phyloP scores from a whole-genome alignment of 2,797 vertebrate genomes.

The Takifugu rubripes region DNA sequence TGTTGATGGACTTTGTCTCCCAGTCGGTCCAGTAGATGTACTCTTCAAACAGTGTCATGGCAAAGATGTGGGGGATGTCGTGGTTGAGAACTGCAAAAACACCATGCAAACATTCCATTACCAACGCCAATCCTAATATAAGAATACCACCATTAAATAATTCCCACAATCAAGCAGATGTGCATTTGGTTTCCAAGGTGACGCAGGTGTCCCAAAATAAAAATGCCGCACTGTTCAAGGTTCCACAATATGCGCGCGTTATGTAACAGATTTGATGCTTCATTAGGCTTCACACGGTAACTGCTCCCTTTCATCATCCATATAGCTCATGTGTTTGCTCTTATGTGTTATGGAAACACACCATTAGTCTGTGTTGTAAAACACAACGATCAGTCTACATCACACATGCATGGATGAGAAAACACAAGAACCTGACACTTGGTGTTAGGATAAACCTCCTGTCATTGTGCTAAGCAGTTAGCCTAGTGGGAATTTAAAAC shows the following conservation, averaged over 20 bases:
- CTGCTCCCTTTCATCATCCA: constrained; percentile 31
- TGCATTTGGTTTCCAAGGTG: background rate
- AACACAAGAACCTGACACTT: background rate
- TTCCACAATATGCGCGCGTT: constrained; percentile 44
- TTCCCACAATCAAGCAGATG: background rate
- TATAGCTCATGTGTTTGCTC: constrained; percentile 24
- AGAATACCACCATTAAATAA: too few relatives aligned
- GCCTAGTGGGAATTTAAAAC: background rate
- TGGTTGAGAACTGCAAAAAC: constrained; percentile 52
- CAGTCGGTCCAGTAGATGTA: constrained; percentile 99
- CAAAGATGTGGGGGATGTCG: constrained; percentile 98
- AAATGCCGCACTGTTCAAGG: constrained; percentile 11
- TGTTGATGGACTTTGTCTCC: constrained; percentile 98
- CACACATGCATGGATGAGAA: constrained; percentile 1
- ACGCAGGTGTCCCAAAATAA: constrained; percentile 3
- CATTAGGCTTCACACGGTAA: constrained; percentile 52
- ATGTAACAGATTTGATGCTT: constrained; percentile 33
- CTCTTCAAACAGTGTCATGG: constrained; percentile 96
- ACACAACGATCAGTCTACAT: constrained; percentile 10
- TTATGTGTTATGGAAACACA: constrained; percentile 26
- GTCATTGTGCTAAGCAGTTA: background rate
- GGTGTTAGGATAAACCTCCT: background rate
- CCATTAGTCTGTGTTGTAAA: constrained; percentile 35
- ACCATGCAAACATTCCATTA: background rate
- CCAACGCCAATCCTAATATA: too few relatives aligned